A percentile compares a stretch with the other conserved stretches of the same genome.
phyloP scores from a whole-genome alignment of 2,113 vertebrate species.

The Motacilla tschutschensis region DNA sequence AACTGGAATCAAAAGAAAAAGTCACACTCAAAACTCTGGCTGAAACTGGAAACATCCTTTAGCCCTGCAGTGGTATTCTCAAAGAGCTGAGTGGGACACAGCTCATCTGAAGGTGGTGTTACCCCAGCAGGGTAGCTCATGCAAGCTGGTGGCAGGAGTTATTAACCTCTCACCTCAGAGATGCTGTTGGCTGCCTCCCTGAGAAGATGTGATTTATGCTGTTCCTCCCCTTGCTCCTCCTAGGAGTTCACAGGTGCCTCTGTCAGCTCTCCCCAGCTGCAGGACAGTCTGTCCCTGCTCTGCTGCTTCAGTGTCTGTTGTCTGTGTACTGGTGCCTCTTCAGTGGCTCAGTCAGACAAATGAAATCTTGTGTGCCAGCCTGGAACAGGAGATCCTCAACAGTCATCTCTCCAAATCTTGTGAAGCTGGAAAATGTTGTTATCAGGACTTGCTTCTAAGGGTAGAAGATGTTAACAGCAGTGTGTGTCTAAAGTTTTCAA shows the following conservation, averaged over 20 bases:
- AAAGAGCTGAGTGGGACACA: background rate
- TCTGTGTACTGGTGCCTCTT: background rate
- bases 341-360: background rate
- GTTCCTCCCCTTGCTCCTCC: background rate
- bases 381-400: background rate
- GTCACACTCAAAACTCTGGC: background rate
- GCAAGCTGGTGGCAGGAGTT: background rate
- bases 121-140: background rate
- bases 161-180: background rate
- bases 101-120: background rate
- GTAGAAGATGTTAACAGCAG: background rate
- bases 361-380: background rate
- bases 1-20: background rate
- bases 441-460: background rate
- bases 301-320: background rate
- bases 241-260: background rate
- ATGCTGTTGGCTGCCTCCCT: background rate
- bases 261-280: background rate
- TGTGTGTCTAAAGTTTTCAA: background rate
- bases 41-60: background rate
- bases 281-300: background rate
- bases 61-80: background rate
- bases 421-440: background rate
- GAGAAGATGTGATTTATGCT: accelerated
- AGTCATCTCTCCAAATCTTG: background rate